Conservation (phyloP, 2,113 vertebrate genomes). For the Tenebrosternarchus preto region DNA sequence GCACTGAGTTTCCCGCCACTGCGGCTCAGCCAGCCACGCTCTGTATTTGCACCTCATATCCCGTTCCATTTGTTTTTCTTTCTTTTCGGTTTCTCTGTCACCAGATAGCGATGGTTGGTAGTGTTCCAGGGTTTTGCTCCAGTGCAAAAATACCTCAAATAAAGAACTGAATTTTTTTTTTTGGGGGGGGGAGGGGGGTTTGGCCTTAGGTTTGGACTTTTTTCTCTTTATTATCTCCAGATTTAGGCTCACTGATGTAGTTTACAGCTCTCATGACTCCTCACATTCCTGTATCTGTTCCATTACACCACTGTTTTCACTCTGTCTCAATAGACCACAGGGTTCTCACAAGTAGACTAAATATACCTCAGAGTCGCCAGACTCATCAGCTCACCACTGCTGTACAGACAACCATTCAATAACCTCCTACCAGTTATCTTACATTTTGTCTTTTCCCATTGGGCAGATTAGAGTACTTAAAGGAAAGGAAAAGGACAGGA, state of each 20-base stretch:
- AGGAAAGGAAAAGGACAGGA: neutral
- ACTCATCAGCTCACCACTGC: constrained; percentile 63
- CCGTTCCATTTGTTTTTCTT: constrained; percentile 17
- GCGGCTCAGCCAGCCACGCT: constrained; percentile 54
- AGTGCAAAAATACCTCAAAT: constrained; percentile 66
- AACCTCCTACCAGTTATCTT: constrained; percentile 10
- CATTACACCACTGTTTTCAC: constrained; percentile 61
- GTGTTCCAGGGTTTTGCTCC: constrained; percentile 71
- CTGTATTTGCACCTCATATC: constrained; percentile 32
- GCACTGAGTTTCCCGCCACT: constrained; percentile 59
- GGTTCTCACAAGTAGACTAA: constrained; percentile 63
- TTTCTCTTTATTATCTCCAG: neutral
- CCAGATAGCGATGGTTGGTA: constrained; percentile 21
- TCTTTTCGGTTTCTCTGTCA: constrained; percentile 19
- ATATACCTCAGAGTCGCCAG: constrained; percentile 74
- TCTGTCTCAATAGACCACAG: constrained; percentile 61
- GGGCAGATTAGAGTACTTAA: constrained; percentile 11
- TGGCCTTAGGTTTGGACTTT: too few relatives aligned
- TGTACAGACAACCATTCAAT: constrained; percentile 38
- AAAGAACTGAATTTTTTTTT: constrained; percentile 20
- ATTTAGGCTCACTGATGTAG: constrained; percentile 23
- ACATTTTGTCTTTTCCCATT: too few relatives aligned
- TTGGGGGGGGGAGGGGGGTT: too few relatives aligned
- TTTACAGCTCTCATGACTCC: constrained; percentile 41
- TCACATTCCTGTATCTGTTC: constrained; percentile 51